Percentiles rank a stretch among this genome's conserved stretches.
These are phyloP conservation scores for Xiphophorus hellerii DNA, from an alignment of 2,113 vertebrate genomes.

Conservation along the genomic window DNA sequence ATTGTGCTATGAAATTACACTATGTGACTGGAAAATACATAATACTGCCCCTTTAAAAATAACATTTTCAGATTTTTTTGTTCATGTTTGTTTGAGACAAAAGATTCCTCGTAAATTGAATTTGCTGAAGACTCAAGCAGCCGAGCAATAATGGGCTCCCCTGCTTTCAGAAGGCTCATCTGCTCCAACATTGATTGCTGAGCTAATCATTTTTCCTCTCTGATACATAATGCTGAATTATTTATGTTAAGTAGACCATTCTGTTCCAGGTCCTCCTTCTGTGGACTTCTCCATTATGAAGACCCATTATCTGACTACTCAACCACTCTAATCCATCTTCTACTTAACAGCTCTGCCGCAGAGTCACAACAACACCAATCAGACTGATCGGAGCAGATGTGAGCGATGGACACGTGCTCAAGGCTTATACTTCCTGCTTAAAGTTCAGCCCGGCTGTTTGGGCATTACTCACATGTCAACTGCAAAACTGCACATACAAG, in stretches of 20 bases:
- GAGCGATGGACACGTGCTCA: constrained; percentile 43
- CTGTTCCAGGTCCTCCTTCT: constrained; percentile 64
- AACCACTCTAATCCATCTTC: constrained; percentile 42
- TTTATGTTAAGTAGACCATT: constrained; percentile 78
- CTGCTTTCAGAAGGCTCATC: constrained; percentile 47
- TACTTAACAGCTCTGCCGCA: constrained; percentile 45
- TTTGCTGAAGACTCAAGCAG: background rate
- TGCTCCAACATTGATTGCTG: constrained; percentile 64
- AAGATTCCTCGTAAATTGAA: constrained; percentile 13
- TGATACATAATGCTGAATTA: constrained; percentile 80
- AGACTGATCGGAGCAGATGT: constrained; percentile 37
- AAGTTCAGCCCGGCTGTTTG: constrained; percentile 15
- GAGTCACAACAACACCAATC: constrained; percentile 49
- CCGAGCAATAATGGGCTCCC: constrained; percentile 19
- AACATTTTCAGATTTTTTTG: too few species aligned
- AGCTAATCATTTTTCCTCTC: constrained; percentile 70
- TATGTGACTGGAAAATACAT: too few species aligned
- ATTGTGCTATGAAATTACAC: too few species aligned
- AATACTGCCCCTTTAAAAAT: too few species aligned
- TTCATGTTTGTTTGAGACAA: constrained; percentile 6
- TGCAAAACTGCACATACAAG: constrained; percentile 3
- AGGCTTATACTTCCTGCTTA: constrained; percentile 20
- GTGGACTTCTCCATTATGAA: constrained; percentile 65
- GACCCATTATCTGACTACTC: constrained; percentile 46
- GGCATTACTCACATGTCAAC: constrained; percentile 28